Conservation (phyloP, 1,140 invertebrate genomes). For the Zaprionus africanus region DNA sequence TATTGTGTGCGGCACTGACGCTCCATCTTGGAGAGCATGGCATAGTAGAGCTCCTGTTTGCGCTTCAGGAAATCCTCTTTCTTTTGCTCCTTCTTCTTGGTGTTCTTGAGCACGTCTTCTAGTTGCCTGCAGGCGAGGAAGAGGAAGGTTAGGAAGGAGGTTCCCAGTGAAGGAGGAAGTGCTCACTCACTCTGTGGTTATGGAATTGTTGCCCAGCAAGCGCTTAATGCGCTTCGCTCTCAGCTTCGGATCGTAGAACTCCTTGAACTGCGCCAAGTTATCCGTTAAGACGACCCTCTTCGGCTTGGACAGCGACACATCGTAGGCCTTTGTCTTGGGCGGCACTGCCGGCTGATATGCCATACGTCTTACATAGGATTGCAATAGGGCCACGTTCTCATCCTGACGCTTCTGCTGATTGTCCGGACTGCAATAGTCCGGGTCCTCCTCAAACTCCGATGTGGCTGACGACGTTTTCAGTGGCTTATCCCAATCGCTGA, state of each 20-base stretch:
- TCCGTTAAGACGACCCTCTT: slow-evolving; percentile 42
- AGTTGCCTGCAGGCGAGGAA: slow-evolving; percentile 53
- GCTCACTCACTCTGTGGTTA: slow-evolving; percentile 73
- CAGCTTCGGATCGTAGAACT: slow-evolving; percentile 64
- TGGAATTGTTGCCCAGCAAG: slow-evolving; percentile 64
- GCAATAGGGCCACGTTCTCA: slow-evolving; percentile 61
- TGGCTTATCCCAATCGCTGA: slow-evolving; percentile 74
- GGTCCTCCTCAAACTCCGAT: slow-evolving; percentile 49
- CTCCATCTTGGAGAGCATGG: slow-evolving; percentile 74
- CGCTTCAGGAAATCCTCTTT: slow-evolving; percentile 74
- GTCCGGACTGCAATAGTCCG: slow-evolving; percentile 60
- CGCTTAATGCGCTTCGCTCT: slow-evolving; percentile 68
- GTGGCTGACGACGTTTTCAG: slow-evolving; percentile 52
- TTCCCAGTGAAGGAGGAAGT: not conserved
- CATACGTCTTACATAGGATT: slow-evolving; percentile 70
- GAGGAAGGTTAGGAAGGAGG: too few relatives aligned
- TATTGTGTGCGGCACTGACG: slow-evolving; percentile 77
- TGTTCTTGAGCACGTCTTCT: slow-evolving; percentile 67
- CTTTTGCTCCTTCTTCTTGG: slow-evolving; percentile 67
- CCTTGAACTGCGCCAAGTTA: slow-evolving; percentile 63
- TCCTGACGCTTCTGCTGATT: slow-evolving; percentile 52
- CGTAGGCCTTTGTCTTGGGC: slow-evolving; percentile 55
- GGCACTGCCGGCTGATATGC: slow-evolving; percentile 72
- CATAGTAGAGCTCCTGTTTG: slow-evolving; percentile 79
- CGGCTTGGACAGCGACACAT: slow-evolving; percentile 58